A percentile compares a stretch with the other conserved stretches of the same genome.
Conservation (phyloP, 2,113 vertebrate genomes). For the Myiozetetes cayanensis region DNA sequence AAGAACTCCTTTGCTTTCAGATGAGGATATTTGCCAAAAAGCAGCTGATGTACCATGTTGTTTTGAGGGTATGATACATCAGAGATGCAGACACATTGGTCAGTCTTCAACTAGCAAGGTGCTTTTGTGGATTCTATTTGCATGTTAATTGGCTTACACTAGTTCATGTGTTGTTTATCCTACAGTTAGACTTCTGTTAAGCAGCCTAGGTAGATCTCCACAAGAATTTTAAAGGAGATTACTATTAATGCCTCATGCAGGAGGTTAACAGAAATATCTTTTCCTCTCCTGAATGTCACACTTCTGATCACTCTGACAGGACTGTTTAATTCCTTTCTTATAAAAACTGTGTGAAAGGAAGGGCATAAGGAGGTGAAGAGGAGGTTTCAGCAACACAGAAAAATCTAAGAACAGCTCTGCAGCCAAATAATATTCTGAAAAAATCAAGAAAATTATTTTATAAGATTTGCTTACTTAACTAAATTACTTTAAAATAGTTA, state of each 20-base stretch:
- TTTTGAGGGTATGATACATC: neutral
- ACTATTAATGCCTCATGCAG: neutral
- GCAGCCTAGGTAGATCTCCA: neutral
- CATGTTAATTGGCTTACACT: neutral
- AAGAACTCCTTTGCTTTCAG: neutral
- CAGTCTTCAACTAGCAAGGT: neutral
- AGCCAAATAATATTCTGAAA: neutral
- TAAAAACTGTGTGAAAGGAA: neutral
- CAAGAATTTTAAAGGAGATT: neutral
- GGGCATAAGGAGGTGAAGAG: neutral
- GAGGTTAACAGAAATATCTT: neutral
- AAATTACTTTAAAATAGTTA: neutral
- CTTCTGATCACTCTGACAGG: neutral
- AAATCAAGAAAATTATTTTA: neutral
- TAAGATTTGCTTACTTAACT: neutral
- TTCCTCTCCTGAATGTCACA: neutral
- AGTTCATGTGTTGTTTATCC: neutral
- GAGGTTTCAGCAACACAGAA: neutral
- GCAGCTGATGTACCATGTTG: neutral
- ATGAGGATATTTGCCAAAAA: neutral
- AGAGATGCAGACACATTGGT: neutral
- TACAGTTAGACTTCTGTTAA: neutral
- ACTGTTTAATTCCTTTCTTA: neutral
- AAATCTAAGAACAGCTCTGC: neutral
- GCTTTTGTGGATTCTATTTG: neutral